Evolutionary conservation across 2,888 invertebrate species (phyloP).

Genomic region (Monoplex corrugatus): DNA sequence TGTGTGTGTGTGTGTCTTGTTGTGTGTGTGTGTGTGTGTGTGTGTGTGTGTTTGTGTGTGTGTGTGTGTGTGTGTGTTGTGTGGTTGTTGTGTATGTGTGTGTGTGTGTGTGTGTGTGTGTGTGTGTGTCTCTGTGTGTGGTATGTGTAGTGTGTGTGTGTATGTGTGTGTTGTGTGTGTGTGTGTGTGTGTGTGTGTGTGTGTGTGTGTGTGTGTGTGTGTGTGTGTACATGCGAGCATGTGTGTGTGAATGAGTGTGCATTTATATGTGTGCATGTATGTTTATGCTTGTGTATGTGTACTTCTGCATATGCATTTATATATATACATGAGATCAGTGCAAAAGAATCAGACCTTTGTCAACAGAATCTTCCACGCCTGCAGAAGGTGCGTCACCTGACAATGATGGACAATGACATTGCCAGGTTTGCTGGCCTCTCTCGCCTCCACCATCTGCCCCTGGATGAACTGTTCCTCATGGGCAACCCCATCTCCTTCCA

Average conservation of each 20-base stretch:
- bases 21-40: no score
- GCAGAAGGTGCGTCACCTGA: constrained; percentile 64
- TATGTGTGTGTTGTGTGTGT: no score
- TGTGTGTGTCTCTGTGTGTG: no score
- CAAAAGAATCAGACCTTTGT: not conserved
- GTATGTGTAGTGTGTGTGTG: not conserved
- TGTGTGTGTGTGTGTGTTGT: no score
- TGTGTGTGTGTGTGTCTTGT: no score
- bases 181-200: not conserved
- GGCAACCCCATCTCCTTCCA: constrained; percentile 75
- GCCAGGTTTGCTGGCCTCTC: constrained; percentile 64
- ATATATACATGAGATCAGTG: no score
- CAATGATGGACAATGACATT: constrained; percentile 69
- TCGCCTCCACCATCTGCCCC: constrained; percentile 60
- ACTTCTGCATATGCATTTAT: no score
- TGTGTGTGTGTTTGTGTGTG: no score
- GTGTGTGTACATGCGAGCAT: not conserved
- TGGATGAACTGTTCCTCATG: constrained; percentile 69
- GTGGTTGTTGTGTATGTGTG: no score
- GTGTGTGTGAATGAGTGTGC: not conserved
- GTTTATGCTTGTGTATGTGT: no score
- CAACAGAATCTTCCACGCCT: constrained; percentile 72
- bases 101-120: not conserved
- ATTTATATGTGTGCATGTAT: no score
- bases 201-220: not conserved